Evolutionary conservation across 2,113 vertebrate genomes (phyloP), one percentile per base, ranked within the genome.

Genomic region (Xiphophorus couchianus): DNA sequence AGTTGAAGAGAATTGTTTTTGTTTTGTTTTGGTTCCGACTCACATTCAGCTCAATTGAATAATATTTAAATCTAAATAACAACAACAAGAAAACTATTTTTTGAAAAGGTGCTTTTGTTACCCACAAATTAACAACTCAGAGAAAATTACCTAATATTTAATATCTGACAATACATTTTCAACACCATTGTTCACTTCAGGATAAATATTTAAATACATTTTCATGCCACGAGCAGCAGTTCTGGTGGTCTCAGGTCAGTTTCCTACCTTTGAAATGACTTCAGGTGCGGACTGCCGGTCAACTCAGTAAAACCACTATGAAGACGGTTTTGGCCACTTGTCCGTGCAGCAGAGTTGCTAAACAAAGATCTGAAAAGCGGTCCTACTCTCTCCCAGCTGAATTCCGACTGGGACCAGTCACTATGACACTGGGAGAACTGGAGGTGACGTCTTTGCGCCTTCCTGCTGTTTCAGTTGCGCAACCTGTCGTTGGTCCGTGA

Each of bases 401-500:
- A 22, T 10, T 51, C 65, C 3, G 27, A 66, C 35, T 71, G 72
- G 76, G 5, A 69, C 7, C 75, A 39, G 71, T 54, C 22, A 77
- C 44, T 29, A 27, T 10, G 74, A 2, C 27, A 42, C 77, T 75
- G 86, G 87, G 75, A 76, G 42, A 0, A 66, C 60, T 80, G 89
- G 71, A 29, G 66, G 5, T 86, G 84, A 84, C 86, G 84, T 82
- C 76, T 77, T 76, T 77, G 79, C 62, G 65, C 80, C 66, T 44
- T 72, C 35, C 73, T 77, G 30, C 75, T 44, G 66, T 68, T 27
- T 64, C 27, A 51, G 84, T 90, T 89, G 86, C 87, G 84, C 81
- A 89, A 91, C 77, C 63, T 80, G 76, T 83, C 76, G 84, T 82
- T 84, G 74, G 84, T 79, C 85, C 65, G 65, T 85, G 61, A 79